These are phyloP conservation scores for Bubo bubo DNA, from an alignment of 2,113 vertebrate genomes.

Conservation along the genomic window DNA sequence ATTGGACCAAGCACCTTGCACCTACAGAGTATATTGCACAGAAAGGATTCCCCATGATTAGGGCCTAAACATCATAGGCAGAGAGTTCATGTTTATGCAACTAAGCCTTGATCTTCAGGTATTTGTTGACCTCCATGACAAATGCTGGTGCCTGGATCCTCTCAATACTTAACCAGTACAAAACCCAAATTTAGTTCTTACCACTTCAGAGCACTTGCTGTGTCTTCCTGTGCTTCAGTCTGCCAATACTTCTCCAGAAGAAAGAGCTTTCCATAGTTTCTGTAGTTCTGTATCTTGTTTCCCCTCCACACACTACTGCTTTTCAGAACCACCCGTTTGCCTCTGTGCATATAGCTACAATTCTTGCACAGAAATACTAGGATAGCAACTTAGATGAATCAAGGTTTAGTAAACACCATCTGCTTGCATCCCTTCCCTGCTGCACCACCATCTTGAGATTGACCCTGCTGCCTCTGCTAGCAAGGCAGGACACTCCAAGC, in stretches of 20 bases:
- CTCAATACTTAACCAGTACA: not conserved
- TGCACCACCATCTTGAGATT: not conserved
- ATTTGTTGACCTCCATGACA: not conserved
- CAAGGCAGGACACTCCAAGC: not conserved
- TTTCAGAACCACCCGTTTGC: not conserved
- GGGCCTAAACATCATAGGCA: not conserved
- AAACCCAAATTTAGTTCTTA: not conserved
- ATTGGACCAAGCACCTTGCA: not conserved
- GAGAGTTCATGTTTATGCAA: not conserved
- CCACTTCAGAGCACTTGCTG: not conserved
- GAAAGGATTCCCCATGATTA: not conserved
- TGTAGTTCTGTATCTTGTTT: not conserved
- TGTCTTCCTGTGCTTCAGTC: not conserved
- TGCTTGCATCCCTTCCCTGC: not conserved
- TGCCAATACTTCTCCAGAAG: not conserved
- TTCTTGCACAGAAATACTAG: not conserved
- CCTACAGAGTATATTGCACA: not conserved
- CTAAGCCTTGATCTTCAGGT: not conserved
- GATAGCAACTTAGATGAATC: not conserved
- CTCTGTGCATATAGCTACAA: not conserved
- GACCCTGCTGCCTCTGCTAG: not conserved
- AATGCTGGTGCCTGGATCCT: not conserved
- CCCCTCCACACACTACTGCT: not conserved
- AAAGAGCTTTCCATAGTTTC: not conserved
- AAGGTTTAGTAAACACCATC: not conserved